Percentiles rank a stretch among this genome's conserved stretches.
phyloP scores from a whole-genome alignment of 1,140 invertebrate genomes.

The Drepana arcuata region DNA sequence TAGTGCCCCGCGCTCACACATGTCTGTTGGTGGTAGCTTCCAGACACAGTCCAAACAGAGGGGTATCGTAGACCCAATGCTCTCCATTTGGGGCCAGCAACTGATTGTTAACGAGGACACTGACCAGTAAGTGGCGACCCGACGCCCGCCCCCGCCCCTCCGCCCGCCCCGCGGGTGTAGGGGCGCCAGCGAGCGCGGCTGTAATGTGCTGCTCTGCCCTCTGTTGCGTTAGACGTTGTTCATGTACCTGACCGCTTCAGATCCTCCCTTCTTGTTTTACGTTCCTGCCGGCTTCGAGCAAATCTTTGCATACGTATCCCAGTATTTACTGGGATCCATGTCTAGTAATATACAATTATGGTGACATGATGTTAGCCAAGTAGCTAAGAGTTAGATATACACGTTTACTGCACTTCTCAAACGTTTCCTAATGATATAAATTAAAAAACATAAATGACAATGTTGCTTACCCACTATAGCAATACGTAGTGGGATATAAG shows the following conservation, averaged over 20 bases:
- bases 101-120: conserved; percentile 96
- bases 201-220: conserved; percentile 43
- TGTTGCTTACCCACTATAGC: too few species aligned
- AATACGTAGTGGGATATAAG: too few species aligned
- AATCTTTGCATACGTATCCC: conserved; percentile 27
- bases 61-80: conserved; percentile 97
- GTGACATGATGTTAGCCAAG: too few species aligned
- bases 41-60: conserved; percentile 94
- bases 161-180: too few species aligned
- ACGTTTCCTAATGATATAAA: too few species aligned
- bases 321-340: too few species aligned
- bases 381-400: too few species aligned
- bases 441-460: too few species aligned
- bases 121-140: conserved; percentile 89
- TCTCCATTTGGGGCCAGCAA: conserved; percentile 97
- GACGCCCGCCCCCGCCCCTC: conserved; percentile 48
- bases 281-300: conserved; percentile 27
- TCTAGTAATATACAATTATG: too few species aligned
- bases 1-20: conserved; percentile 35
- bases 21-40: conserved; percentile 81
- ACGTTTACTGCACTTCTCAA: too few species aligned
- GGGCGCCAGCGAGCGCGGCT: too few species aligned
- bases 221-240: conserved; percentile 47
- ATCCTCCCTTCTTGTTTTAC: conserved; percentile 14
- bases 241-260: conserved; percentile 32